A percentile compares a stretch with the other conserved stretches of the same genome.
These are phyloP conservation scores for Hydra vulgaris DNA, from an alignment of 30 jellyfish, hydroid and myxozoan species.

Conservation along the genomic window DNA sequence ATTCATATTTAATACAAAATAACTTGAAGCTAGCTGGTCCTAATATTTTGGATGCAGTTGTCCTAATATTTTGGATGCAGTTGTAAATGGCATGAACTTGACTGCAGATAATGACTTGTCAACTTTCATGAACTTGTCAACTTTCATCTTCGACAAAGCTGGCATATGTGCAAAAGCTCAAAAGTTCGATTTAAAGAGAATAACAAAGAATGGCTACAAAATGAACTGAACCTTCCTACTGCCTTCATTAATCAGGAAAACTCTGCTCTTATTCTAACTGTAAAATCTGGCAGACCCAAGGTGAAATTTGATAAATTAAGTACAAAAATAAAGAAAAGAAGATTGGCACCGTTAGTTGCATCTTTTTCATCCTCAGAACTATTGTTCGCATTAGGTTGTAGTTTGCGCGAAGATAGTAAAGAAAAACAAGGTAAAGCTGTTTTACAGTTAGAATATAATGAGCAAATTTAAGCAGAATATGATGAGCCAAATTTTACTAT, in stretches of 20 bases:
- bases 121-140: too few relatives aligned
- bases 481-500: not conserved
- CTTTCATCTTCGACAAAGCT: not conserved
- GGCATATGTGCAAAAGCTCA: not conserved
- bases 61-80: not conserved
- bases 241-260: not conserved
- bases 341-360: not conserved
- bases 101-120: not conserved
- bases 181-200: not conserved
- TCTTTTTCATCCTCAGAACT: not conserved
- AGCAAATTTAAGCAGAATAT: too few relatives aligned
- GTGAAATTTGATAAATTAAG: not conserved
- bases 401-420: not conserved
- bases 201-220: not conserved
- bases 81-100: not conserved
- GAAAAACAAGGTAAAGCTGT: not conserved
- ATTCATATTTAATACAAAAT: not conserved
- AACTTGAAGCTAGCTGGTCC: not conserved
- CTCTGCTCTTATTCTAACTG: not conserved
- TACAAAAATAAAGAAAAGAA: not conserved
- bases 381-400: not conserved
- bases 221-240: not conserved
- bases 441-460: not conserved
- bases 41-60: not conserved
- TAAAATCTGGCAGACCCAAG: not conserved